Evolutionary conservation across 2,113 vertebrate species (phyloP), one percentile per base, ranked within the genome.

Genomic region (Hipposideros armiger): DNA sequence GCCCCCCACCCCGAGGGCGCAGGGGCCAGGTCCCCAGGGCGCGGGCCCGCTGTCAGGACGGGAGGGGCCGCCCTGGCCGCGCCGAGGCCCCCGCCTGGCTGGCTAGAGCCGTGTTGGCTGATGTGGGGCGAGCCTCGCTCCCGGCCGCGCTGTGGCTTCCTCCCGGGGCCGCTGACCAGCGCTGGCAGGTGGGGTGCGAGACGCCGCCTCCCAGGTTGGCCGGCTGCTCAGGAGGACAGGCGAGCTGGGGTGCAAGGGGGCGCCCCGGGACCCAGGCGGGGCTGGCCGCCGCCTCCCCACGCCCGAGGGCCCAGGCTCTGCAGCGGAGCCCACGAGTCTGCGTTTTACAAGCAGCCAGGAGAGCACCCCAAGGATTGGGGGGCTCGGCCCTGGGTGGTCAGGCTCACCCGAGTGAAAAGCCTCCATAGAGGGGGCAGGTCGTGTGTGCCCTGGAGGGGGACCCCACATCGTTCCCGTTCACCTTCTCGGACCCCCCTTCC

Each of bases 381-480:
- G 4, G 81, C 32, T 52, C 13, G 8, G 16, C 40, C 16, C 30
- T 45, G 30, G 30, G 14, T 78, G 72, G 26, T 40, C 11, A 16
- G 56, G 72, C n/a, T 19, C n/a, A n/a, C n/a, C n/a, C n/a, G n/a
- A n/a, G n/a, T n/a, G n/a, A n/a, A n/a, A 58, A 69, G 22, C 52
- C 58, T 17, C 74, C 36, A 3, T 0, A 10, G 19, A 15, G 26
- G 30, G 56, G 4, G 1, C 47, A 11, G 30, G 28, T 3, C 2
- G 45, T 13, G 7, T 0, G 19, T 15, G 56, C 52, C 14, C 26
- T 11, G 62, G 45, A 52, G 54, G 30, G 4, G 8, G 15, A 2
- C 69, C 26, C 32, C 42, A 0, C 0, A 0, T 13, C 11, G 26
- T 14, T 40, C 8, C 5, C 3, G 16, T 7, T 11, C 4, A 2